Percentiles rank a stretch among this genome's conserved stretches.
Conservation (phyloP, 2,888 invertebrate genomes). For the Phymatocera aterrima region DNA sequence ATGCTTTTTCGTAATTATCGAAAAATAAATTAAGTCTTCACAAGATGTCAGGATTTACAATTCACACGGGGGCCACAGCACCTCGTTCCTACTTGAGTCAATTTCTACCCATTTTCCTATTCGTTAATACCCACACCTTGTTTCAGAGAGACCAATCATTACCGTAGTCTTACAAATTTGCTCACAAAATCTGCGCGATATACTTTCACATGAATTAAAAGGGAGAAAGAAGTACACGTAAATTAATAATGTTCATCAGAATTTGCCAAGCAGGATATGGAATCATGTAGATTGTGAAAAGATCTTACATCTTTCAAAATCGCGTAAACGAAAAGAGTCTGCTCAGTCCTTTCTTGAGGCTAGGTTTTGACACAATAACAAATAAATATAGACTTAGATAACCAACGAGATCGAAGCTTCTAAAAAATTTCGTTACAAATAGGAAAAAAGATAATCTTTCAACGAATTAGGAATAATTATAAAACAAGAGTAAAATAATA, state of each 20-base stretch:
- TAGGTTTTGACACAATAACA: not conserved
- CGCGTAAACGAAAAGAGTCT: not conserved
- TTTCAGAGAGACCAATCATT: not conserved
- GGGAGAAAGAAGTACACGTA: not conserved
- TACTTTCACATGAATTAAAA: not conserved
- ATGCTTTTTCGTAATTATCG: not conserved
- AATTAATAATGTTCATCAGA: constrained; percentile 1
- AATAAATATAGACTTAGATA: not conserved
- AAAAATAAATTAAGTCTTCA: not conserved
- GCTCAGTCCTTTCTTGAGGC: constrained; percentile 20
- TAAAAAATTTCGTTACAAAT: constrained; percentile 20
- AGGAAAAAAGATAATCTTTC: constrained; percentile 2
- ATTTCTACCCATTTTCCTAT: constrained; percentile 19
- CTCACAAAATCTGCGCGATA: not conserved
- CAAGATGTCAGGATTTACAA: constrained; percentile 39
- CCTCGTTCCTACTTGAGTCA: constrained; percentile 35
- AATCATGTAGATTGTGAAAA: constrained; percentile 27
- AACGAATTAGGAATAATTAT: too few relatives aligned
- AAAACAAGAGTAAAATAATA: not conserved
- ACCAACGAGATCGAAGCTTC: not conserved
- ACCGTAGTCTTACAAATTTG: not conserved
- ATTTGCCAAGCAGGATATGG: constrained; percentile 25
- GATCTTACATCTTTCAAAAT: constrained; percentile 31
- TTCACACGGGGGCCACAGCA: constrained; percentile 29
- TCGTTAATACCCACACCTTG: not conserved